Evolutionary conservation across 37 sponge, comb jelly and placozoan genomes (phyloP).

Genomic region (Beroe forskalii): DNA sequence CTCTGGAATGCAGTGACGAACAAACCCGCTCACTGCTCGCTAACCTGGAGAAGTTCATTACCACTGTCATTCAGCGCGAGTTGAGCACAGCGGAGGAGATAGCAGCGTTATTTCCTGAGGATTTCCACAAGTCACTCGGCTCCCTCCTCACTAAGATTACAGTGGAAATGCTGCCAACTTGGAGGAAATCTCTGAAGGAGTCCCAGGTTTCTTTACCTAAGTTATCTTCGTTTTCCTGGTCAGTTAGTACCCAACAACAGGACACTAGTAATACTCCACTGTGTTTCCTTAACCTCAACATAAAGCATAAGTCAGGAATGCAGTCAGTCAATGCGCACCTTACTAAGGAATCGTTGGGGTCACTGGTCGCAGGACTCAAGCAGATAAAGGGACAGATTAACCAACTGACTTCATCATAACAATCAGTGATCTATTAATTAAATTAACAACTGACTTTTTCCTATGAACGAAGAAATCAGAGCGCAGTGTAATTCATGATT

Average conservation of each 20-base stretch:
- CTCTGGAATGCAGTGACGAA: background rate
- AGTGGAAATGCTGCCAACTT: conserved; percentile 27
- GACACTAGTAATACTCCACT: background rate
- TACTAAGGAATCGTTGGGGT: background rate
- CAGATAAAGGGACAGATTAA: conserved; percentile 41
- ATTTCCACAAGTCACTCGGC: conserved; percentile 4
- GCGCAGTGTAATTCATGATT: background rate
- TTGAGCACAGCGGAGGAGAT: background rate
- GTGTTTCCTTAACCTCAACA: conserved; percentile 48
- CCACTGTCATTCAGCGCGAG: background rate
- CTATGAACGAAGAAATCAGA: background rate
- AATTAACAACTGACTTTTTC: too few relatives aligned
- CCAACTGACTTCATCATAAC: conserved; percentile 12
- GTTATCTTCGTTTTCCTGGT: conserved; percentile 53
- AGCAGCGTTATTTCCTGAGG: background rate
- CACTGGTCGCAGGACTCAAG: background rate
- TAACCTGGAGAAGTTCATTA: background rate
- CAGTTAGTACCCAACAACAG: background rate
- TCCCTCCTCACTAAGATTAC: conserved; percentile 24
- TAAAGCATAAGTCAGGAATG: background rate
- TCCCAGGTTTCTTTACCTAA: background rate
- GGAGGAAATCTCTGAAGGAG: background rate
- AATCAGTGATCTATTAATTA: too few relatives aligned
- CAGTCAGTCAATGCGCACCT: conserved; percentile 48
- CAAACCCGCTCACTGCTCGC: background rate